phyloP scores from a whole-genome alignment of 2,888 invertebrate species.

The Acleris emargana region DNA sequence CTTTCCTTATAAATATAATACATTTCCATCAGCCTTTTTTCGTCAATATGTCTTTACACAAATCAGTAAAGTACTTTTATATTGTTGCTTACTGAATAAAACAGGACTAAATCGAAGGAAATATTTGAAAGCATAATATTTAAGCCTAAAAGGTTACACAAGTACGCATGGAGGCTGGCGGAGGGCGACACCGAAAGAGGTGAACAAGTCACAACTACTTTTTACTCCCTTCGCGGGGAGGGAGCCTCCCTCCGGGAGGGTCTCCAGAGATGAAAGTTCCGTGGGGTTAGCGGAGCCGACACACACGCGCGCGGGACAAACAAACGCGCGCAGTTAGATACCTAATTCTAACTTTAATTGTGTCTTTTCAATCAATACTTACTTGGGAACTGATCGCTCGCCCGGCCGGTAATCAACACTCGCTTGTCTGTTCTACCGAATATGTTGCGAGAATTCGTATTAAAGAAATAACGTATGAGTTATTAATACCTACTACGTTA shows the following conservation, averaged over 20 bases:
- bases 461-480: too few species aligned
- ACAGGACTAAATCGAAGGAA: conserved; percentile 21
- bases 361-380: conserved; percentile 83
- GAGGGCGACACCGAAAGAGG: conserved; percentile 83
- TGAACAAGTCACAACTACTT: conserved; percentile 82
- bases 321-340: conserved; percentile 77
- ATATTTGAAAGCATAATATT: conserved; percentile 37
- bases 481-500: too few species aligned
- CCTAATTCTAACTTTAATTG: conserved; percentile 83
- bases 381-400: conserved; percentile 49
- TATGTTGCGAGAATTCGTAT: not conserved
- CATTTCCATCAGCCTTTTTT: too few species aligned
- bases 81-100: not conserved
- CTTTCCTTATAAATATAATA: not conserved
- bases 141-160: conserved; percentile 44
- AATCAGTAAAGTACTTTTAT: conserved; percentile 8
- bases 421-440: not conserved
- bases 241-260: conserved; percentile 60
- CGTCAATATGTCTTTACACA: too few species aligned
- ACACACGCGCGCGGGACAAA: conserved; percentile 74
- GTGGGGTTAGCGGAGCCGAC: conserved; percentile 79
- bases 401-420: conserved; percentile 16
- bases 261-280: conserved; percentile 82
- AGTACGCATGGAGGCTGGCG: conserved; percentile 61
- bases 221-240: conserved; percentile 80